Base-by-base conservation (phyloP, 2,888 invertebrate species). In the Philaethria dido region DNA sequence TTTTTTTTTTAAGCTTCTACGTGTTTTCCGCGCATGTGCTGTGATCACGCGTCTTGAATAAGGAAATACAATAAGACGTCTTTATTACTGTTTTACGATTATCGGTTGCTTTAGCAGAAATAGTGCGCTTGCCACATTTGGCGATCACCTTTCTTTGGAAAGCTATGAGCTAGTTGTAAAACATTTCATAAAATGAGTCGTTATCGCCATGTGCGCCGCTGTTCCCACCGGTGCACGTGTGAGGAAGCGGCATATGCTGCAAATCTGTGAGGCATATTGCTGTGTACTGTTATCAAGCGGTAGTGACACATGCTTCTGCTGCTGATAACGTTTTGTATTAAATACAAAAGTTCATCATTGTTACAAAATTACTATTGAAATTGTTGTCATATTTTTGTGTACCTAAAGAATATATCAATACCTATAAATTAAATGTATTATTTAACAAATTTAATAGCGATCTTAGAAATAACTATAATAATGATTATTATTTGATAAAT, bases 211-310 rank as follows among this genome's bases (percentile, higher is more conserved):
- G 81, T 90, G 90, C 80, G 59, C 66, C 44, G 68, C 62, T 68
- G 80, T 81, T 84, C 84, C 82, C 84, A 81, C 80, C 81, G 78
- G 74, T 78, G 83, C 89, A 91, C 89, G 91, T 91, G 91, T 83
- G 78, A 83, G 84, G 85, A 85, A 85, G 78, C 81, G 71, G 69
- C 73, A 73, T 75, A 71, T 77, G 79, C 76, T 76, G 78, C 89
- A 88, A 91, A 92, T 92, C 89, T 91, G 91, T 80, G 82, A 78
- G 76, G 81, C 91, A 91, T 80, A 88, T 90, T 91, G 88, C 77
- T 71, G 54, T 47, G 69, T n/a, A n/a, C n/a, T n/a, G n/a, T 78
- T 84, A 82, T 81, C 84, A 80, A 74, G 73, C 75, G 72, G 77
- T 72, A 75, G 74, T 55, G 74, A 77, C 80, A 76, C 75, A 81